Conservation (phyloP, 2,113 vertebrate genomes). For the Eurystomus gularis region DNA sequence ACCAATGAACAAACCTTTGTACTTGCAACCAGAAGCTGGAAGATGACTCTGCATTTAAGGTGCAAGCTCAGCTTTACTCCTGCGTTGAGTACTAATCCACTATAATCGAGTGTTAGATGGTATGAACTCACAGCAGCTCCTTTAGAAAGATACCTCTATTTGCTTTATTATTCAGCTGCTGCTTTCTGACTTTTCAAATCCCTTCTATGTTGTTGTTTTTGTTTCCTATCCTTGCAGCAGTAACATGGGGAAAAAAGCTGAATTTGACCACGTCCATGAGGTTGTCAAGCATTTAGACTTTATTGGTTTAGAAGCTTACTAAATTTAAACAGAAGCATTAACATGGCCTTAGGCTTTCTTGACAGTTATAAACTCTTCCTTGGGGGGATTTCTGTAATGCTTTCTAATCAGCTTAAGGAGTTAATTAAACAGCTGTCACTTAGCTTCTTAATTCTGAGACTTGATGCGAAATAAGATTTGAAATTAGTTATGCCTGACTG, state of each 20-base stretch:
- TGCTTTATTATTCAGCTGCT: background rate
- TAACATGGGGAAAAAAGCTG: background rate
- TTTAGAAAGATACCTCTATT: background rate
- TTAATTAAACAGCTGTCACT: constrained; percentile 82
- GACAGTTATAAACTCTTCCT: constrained; percentile 65
- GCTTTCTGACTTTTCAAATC: background rate
- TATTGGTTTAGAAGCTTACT: constrained; percentile 49
- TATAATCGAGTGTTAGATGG: background rate
- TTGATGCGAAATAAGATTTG: constrained; percentile 73
- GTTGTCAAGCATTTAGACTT: background rate
- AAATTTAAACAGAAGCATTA: constrained; percentile 60
- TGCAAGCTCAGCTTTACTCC: background rate
- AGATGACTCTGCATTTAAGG: background rate
- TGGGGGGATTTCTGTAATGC: constrained; percentile 67
- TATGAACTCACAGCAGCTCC: background rate
- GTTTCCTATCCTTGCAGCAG: background rate
- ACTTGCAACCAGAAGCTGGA: background rate
- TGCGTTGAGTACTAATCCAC: background rate
- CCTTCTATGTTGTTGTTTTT: background rate
- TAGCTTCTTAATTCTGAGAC: constrained; percentile 73
- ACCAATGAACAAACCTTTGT: background rate
- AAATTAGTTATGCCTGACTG: constrained; percentile 62
- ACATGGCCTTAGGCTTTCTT: constrained; percentile 47
- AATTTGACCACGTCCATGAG: constrained; percentile 29
- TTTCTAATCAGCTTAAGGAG: constrained; percentile 80